Evolutionary conservation across 2,888 invertebrate genomes (phyloP).

Genomic region (Apamea crenata): DNA sequence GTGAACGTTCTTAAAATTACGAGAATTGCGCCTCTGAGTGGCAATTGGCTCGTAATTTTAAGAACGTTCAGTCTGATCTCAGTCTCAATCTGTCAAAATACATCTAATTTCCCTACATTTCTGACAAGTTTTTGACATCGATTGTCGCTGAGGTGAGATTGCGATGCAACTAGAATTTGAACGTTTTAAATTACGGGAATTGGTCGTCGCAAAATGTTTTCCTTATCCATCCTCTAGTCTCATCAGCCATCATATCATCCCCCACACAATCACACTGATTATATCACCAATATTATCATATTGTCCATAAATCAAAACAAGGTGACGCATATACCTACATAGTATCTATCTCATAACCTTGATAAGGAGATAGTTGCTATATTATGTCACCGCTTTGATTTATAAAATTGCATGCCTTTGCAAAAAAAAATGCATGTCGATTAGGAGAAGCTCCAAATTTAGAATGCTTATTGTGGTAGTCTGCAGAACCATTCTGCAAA

Average conservation of each 20-base stretch:
- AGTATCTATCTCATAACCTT: not conserved
- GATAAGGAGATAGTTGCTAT: not conserved
- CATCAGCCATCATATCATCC: not conserved
- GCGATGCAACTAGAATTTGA: too few relatives aligned
- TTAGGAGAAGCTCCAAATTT: not conserved
- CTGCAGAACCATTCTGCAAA: not conserved
- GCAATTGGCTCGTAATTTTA: too few relatives aligned
- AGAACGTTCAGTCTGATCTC: too few relatives aligned
- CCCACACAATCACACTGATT: not conserved
- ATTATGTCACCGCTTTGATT: not conserved
- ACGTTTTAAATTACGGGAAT: too few relatives aligned
- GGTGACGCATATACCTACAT: not conserved
- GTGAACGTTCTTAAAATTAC: too few relatives aligned
- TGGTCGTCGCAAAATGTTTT: not conserved
- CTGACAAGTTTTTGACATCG: too few relatives aligned
- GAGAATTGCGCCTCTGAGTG: too few relatives aligned
- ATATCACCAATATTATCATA: conserved; percentile 6
- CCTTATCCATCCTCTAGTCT: not conserved
- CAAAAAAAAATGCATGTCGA: not conserved
- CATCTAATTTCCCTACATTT: too few relatives aligned
- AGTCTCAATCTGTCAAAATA: too few relatives aligned
- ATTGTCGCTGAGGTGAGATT: too few relatives aligned
- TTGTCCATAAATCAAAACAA: not conserved
- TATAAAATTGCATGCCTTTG: not conserved
- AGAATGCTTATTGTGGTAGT: not conserved